Evolutionary conservation across 2,888 invertebrate genomes (phyloP).

Genomic region (Bombylius discolor): DNA sequence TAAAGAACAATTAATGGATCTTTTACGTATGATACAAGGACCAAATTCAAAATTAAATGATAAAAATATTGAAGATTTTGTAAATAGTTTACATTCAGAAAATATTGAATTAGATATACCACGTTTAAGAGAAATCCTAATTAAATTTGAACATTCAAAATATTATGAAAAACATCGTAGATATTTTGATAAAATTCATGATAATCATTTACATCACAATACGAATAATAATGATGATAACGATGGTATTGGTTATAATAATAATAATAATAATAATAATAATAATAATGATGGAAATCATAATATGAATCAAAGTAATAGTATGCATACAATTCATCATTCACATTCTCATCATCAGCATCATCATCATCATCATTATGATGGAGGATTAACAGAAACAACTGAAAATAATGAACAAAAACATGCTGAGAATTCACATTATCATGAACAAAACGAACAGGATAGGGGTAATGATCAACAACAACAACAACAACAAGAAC

Average conservation of each 20-base stretch:
- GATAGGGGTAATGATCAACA: neutral
- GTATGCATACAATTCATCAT: neutral
- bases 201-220: neutral
- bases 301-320: neutral
- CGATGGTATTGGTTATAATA: neutral
- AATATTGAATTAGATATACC: conserved; percentile 27
- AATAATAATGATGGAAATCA: conserved; percentile 33
- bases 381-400: too few species aligned
- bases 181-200: neutral
- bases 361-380: neutral
- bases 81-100: conserved; percentile 28
- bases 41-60: conserved; percentile 23
- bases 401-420: neutral
- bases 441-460: too few species aligned
- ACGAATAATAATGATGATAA: conserved; percentile 20
- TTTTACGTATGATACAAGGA: conserved; percentile 26
- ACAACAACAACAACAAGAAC: conserved; percentile 14
- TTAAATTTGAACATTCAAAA: conserved; percentile 22
- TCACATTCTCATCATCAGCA: conserved; percentile 9
- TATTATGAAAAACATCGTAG: conserved; percentile 10
- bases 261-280: conserved; percentile 19
- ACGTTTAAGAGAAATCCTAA: conserved; percentile 25
- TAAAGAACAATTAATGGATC: conserved; percentile 23
- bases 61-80: conserved; percentile 28
- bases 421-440: too few species aligned